A percentile compares a stretch with the other conserved stretches of the same genome.
phyloP scores from a whole-genome alignment of 2,113 vertebrate species.

The Stegostoma tigrinum region DNA sequence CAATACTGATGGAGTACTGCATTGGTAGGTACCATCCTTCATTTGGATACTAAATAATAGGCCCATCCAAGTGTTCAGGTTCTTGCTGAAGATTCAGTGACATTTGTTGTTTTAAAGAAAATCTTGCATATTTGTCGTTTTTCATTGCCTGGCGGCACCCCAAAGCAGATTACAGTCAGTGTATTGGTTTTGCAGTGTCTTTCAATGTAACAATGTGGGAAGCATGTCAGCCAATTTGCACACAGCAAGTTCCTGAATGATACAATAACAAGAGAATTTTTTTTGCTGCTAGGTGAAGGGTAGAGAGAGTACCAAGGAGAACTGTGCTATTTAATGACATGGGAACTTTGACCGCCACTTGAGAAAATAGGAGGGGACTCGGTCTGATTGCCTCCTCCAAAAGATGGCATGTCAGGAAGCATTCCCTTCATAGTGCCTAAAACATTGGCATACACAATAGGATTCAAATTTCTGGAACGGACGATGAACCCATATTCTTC shows the following conservation, averaged over 20 bases:
- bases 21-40: not conserved
- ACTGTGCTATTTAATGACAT: not conserved
- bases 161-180: not conserved
- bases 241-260: not conserved
- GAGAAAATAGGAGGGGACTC: not conserved
- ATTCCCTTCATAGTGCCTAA: not conserved
- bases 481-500: not conserved
- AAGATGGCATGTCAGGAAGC: not conserved
- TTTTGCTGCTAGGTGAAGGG: not conserved
- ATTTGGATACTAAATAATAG: not conserved
- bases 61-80: not conserved
- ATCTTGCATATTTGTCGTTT: not conserved
- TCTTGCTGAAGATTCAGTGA: not conserved
- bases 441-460: not conserved
- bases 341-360: not conserved
- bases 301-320: not conserved
- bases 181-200: not conserved
- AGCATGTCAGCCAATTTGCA: not conserved
- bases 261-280: not conserved
- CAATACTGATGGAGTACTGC: not conserved
- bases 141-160: not conserved
- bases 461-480: not conserved
- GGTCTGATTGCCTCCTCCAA: not conserved
- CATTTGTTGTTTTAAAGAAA: not conserved
- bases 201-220: not conserved